phyloP scores from a whole-genome alignment of 2,113 vertebrate species.

The Oreocharis arfaki region DNA sequence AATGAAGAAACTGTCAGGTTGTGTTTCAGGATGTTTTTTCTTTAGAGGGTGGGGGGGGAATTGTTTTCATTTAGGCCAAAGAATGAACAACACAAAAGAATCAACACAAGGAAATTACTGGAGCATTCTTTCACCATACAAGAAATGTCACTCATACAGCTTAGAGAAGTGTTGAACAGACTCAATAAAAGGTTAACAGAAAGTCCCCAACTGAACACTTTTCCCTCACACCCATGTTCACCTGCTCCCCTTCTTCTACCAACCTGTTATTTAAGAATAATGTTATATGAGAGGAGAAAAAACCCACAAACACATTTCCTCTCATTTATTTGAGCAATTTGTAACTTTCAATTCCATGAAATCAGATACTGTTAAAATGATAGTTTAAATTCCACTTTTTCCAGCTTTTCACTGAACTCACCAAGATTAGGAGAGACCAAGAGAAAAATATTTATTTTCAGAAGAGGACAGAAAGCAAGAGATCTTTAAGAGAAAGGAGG shows the following conservation, averaged over 20 bases:
- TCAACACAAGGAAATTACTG: background rate
- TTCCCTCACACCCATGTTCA: background rate
- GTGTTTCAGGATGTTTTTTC: background rate
- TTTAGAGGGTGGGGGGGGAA: rapidly evolving
- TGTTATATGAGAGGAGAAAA: background rate
- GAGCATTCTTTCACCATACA: background rate
- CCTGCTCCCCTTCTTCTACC: background rate
- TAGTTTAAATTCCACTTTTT: background rate
- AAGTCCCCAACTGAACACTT: background rate
- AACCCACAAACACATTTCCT: background rate
- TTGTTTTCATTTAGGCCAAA: background rate
- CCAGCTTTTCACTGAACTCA: background rate
- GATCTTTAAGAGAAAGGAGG: conserved; percentile 50
- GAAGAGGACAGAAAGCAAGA: conserved; percentile 54
- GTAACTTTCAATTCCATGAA: background rate
- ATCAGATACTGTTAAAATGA: background rate
- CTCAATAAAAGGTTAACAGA: background rate
- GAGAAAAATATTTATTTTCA: conserved; percentile 30
- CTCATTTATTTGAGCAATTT: background rate
- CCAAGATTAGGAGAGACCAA: background rate
- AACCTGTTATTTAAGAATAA: background rate
- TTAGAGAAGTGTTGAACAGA: background rate
- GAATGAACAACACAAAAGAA: background rate
- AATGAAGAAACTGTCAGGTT: background rate
- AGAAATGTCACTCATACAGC: background rate